Conservation (phyloP, 2,113 vertebrate species). For the Thalassarche chlororhynchos region DNA sequence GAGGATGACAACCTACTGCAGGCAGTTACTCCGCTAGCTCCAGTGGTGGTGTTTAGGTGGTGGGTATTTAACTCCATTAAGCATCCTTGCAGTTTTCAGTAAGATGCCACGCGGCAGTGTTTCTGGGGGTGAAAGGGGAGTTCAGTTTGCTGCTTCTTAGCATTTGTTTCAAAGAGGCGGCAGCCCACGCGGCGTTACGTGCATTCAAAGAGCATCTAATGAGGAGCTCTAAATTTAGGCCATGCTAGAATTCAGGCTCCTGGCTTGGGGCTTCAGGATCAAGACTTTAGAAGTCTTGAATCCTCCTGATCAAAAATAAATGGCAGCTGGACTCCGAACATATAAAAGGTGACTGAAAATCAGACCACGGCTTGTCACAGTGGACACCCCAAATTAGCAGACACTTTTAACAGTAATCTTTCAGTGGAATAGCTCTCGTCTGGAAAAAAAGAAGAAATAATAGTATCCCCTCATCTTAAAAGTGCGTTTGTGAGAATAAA, state of each 20-base stretch:
- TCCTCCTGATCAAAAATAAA: background rate
- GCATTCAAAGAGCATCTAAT: background rate
- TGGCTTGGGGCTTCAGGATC: background rate
- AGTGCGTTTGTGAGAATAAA: background rate
- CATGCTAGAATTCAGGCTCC: background rate
- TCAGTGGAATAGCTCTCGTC: background rate
- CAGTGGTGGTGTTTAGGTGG: background rate
- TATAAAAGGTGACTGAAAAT: background rate
- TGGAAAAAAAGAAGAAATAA: background rate
- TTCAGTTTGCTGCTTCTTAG: background rate
- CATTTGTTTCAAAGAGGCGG: background rate
- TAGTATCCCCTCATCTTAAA: background rate
- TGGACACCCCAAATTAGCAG: background rate
- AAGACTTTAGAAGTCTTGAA: background rate
- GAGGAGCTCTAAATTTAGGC: background rate
- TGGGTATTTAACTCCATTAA: background rate
- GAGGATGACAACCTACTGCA: background rate
- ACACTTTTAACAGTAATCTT: background rate
- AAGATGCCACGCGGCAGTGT: background rate
- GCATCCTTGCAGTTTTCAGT: background rate
- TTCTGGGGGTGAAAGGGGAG: background rate
- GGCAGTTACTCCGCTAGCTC: background rate
- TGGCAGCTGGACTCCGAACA: background rate
- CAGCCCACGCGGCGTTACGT: accelerated
- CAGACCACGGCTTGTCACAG: background rate